phyloP scores from a whole-genome alignment of 2,113 vertebrate species.

The Ptilonorhynchus violaceus region DNA sequence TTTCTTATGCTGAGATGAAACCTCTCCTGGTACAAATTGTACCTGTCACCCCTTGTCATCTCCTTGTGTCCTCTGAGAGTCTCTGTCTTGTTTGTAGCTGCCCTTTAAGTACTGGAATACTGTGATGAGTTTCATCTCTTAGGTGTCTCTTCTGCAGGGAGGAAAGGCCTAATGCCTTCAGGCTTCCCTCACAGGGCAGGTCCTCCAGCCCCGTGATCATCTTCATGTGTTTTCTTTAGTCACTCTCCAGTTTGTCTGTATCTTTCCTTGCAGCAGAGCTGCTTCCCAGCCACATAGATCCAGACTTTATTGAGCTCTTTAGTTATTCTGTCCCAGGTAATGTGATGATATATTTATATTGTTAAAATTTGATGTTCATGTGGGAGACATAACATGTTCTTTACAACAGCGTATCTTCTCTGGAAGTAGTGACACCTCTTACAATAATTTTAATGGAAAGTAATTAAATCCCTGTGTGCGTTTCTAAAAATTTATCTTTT shows the following conservation, averaged over 20 bases:
- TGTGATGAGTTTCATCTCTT: neutral
- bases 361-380: neutral
- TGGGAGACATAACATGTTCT: neutral
- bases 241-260: neutral
- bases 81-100: neutral
- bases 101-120: neutral
- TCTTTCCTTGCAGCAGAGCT: neutral
- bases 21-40: neutral
- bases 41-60: neutral
- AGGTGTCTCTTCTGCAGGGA: neutral
- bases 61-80: neutral
- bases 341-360: neutral
- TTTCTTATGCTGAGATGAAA: neutral
- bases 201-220: neutral
- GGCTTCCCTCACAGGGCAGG: neutral
- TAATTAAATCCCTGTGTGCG: neutral
- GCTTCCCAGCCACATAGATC: neutral
- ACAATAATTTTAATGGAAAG: conserved; percentile 22
- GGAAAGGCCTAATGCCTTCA: neutral
- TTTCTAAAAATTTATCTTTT: conserved; percentile 1
- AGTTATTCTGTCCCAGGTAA: neutral
- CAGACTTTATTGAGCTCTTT: neutral
- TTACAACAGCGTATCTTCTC: neutral
- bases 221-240: neutral
- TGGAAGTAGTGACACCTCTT: neutral